Evolutionary conservation across 2,113 vertebrate genomes (phyloP), one percentile per base, ranked within the genome.

Genomic region (Hiodon alosoides): DNA sequence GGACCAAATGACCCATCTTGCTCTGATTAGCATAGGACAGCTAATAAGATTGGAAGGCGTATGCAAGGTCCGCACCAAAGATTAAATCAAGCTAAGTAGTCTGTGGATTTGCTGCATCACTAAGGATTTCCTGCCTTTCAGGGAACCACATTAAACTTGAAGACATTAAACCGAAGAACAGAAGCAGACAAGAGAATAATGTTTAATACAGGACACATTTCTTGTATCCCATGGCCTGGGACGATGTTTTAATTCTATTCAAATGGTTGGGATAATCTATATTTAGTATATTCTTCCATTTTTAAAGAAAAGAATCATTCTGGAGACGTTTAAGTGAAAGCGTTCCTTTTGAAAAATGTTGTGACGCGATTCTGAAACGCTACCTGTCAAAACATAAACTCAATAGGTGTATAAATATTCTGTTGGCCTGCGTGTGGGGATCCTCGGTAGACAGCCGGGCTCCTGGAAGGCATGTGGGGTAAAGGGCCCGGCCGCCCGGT

Each of bases 1-100:
- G 14, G 13, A 51, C 13, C 62, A 62, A 31, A 60, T 66, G 68
- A 59, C 48, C 31, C 52, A 60, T 72, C 62, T 70, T 67, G 64
- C 50, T 77, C 65, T 6, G 16, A 58, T 58, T 68, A 60, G 47
- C 5, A 14, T 31, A n/a, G 46, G 67, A 10, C 60, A 53, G 52
- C 61, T 68, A 77, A 72, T 77, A 52, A 14, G 14, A 59, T 67
- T 66, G 58, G 76, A 73, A 72, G 64, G 52, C 53, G 64, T n/a
- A 67, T 53, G 10, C 69, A 16, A 50, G 67, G 57, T 50, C 7
- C 57, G 57, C 10, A 50, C 16, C 14, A 72, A 61, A 73, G 64
- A 72, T 73, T 48, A 59, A 59, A 60, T 57, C 61, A 59, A 50
- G 70, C 54, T 31, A 16, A 17, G 64, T 57, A 46, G 52, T 46